Conservation (phyloP, 1,140 invertebrate genomes). For the Procambarus clarkii region DNA sequence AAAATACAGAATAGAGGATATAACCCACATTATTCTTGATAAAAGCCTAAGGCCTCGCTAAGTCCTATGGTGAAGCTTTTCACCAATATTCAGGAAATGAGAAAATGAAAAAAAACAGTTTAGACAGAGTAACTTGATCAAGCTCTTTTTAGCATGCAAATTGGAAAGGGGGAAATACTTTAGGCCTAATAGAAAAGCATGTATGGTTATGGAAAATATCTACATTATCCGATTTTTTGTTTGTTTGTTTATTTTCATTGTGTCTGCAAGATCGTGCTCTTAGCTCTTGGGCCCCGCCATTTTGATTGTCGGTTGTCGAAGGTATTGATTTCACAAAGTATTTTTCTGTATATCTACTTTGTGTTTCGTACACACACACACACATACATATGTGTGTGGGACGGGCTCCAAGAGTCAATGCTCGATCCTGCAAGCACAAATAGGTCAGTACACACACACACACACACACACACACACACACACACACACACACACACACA, state of each 20-base stretch:
- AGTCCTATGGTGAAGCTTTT: not conserved
- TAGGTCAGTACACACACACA: too few species aligned
- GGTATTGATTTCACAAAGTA: too few species aligned
- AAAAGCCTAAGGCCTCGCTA: not conserved
- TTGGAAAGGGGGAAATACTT: slow-evolving; percentile 9
- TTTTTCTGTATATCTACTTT: too few species aligned
- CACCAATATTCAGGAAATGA: slow-evolving; percentile 46
- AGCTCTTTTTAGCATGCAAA: slow-evolving; percentile 19
- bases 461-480: too few species aligned
- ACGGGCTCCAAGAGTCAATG: too few species aligned
- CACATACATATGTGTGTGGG: too few species aligned
- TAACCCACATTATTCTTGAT: not conserved
- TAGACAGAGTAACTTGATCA: slow-evolving; percentile 25
- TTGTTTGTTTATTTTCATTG: not conserved
- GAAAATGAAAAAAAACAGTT: slow-evolving; percentile 4
- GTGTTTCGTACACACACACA: too few species aligned
- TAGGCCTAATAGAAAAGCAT: not conserved
- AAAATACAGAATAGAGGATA: too few species aligned
- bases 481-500: too few species aligned
- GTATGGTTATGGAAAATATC: not conserved
- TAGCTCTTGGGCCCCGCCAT: too few species aligned
- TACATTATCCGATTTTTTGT: not conserved
- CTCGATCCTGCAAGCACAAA: too few species aligned
- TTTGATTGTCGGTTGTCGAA: not conserved
- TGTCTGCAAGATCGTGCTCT: too few species aligned